Evolutionary conservation across 1,140 invertebrate species (phyloP).

Genomic region (Pseudomyrmex pallidus): DNA sequence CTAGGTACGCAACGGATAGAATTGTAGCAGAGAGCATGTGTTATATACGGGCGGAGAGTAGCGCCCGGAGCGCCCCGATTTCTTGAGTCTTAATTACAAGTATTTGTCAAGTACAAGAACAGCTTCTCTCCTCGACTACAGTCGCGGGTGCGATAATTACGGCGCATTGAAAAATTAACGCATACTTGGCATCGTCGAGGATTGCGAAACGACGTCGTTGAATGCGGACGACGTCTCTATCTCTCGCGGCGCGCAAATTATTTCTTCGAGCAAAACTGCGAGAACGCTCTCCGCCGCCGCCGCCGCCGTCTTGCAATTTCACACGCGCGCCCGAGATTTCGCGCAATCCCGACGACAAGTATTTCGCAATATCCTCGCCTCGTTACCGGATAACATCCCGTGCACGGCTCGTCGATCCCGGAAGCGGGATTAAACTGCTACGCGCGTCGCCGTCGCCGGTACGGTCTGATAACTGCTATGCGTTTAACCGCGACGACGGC

Average conservation of each 20-base stretch:
- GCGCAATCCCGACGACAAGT: conserved; percentile 27
- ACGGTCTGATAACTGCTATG: conserved; percentile 12
- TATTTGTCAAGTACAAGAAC: conserved; percentile 32
- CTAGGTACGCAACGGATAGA: too few relatives aligned
- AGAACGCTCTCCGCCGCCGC: conserved; percentile 4
- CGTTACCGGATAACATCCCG: conserved; percentile 18
- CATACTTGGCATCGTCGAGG: not conserved
- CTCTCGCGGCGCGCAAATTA: conserved; percentile 37
- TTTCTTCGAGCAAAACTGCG: conserved; percentile 44
- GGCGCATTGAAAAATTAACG: conserved; percentile 35
- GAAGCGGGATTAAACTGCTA: conserved; percentile 25
- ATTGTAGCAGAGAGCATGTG: too few relatives aligned
- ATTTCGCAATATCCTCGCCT: conserved; percentile 34
- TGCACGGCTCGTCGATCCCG: conserved; percentile 19
- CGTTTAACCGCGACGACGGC: conserved; percentile 16
- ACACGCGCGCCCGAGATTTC: conserved; percentile 24
- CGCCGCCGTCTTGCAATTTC: conserved; percentile 23
- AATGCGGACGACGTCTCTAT: conserved; percentile 23
- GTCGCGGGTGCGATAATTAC: conserved; percentile 38
- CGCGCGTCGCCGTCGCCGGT: not conserved
- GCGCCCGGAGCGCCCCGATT: not conserved
- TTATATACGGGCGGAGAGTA: too few relatives aligned
- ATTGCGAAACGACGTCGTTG: conserved; percentile 5
- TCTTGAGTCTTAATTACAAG: conserved; percentile 30
- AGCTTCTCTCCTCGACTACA: not conserved